phyloP scores from a whole-genome alignment of 2,113 vertebrate genomes.

The Argyrosomus japonicus region DNA sequence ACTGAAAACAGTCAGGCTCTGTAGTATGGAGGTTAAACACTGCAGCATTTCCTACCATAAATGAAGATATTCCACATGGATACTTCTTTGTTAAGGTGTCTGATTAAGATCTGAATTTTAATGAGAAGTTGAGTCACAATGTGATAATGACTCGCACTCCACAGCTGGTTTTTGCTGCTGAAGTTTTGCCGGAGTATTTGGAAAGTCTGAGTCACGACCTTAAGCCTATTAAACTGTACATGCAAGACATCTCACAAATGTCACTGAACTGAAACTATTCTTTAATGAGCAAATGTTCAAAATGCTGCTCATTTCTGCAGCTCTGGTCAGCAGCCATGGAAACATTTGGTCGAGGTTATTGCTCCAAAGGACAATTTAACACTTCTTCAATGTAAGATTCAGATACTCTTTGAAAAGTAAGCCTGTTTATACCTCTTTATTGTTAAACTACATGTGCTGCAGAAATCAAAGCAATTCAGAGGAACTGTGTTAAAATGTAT shows the following conservation, averaged over 20 bases:
- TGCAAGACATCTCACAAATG: conserved; percentile 20
- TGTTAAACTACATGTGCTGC: background rate
- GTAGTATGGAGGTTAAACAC: background rate
- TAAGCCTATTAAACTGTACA: conserved; percentile 26
- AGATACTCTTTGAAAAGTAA: background rate
- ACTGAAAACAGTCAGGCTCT: background rate
- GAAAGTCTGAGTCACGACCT: conserved; percentile 17
- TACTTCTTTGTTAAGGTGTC: background rate
- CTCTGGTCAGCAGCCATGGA: conserved; percentile 22
- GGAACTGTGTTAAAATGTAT: no score
- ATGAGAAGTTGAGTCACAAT: background rate
- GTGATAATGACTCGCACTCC: conserved; percentile 10
- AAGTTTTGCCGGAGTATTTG: conserved; percentile 9
- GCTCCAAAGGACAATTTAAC: background rate
- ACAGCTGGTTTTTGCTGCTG: no score
- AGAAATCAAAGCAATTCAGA: no score
- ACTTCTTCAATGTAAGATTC: background rate
- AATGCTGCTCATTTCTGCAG: background rate
- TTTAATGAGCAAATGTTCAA: conserved; percentile 35
- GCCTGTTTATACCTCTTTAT: background rate
- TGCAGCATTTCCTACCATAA: background rate
- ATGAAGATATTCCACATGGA: background rate
- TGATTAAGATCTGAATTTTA: conserved; percentile 1
- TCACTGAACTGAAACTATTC: conserved; percentile 32
- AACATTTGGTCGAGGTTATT: conserved; percentile 2